These are phyloP conservation scores for Fulmarus glacialis DNA, from an alignment of 2,113 vertebrate genomes.

Conservation along the genomic window DNA sequence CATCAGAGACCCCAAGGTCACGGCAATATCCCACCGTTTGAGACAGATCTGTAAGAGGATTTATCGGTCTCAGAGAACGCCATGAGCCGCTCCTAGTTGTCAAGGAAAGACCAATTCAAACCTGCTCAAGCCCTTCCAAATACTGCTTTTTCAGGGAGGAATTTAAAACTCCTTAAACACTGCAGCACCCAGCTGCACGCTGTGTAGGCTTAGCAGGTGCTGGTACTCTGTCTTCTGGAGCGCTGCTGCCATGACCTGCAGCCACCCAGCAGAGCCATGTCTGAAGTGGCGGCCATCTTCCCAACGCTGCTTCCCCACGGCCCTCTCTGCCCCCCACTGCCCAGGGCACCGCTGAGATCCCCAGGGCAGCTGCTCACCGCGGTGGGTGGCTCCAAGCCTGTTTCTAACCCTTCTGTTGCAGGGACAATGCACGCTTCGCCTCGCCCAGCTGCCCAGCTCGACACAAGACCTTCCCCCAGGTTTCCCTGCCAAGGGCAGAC, in stretches of 20 bases:
- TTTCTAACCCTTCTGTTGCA: not conserved
- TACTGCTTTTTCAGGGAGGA: not conserved
- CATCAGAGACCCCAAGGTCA: not conserved
- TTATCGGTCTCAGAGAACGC: not conserved
- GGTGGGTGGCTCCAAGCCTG: not conserved
- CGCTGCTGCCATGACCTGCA: fast-evolving
- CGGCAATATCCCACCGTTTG: not conserved
- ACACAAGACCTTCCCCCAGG: not conserved
- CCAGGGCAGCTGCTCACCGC: not conserved
- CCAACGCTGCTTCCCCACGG: not conserved
- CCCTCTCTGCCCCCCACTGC: not conserved
- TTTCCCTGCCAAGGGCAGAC: fast-evolving
- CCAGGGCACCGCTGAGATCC: fast-evolving
- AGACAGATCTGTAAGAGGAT: not conserved
- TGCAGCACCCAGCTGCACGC: not conserved
- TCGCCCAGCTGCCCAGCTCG: not conserved
- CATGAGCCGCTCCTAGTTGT: not conserved
- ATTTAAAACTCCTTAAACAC: not conserved
- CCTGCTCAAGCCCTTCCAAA: not conserved
- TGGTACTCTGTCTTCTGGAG: not conserved
- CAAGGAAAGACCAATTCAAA: not conserved
- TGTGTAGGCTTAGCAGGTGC: not conserved
- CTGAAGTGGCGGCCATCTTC: not conserved
- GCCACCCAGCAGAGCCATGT: not conserved
- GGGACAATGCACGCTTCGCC: not conserved